Base-by-base conservation (phyloP, 1,140 invertebrate species). In the Leptinotarsa lineolata region DNA sequence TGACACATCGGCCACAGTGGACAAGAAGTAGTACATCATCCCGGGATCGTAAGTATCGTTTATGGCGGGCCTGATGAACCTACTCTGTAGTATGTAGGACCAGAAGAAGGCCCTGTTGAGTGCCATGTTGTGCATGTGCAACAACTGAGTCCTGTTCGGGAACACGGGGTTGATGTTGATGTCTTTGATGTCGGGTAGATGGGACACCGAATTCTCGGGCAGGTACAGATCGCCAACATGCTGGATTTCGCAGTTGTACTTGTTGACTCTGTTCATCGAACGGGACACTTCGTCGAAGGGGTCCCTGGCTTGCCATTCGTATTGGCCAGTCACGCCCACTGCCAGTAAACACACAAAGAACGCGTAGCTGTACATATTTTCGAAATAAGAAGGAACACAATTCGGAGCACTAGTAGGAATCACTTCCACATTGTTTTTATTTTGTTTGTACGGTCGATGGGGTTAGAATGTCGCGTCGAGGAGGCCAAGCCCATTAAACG, bases 21-120 rank as follows among this genome's bases (percentile, higher is more conserved):
- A 97, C 20, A 99, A 86, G 81, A 98, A 97, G 81, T 98, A 97
- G 83, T 99, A 99, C 95, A 98, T 97, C 91, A 99, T 95, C 70
- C 97, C 97, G 1, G 97, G 97, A 87, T 98, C 96, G 76, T 96
- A 95, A 0, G 94, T 94, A 80, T 96, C 94, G 83, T 95, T 95
- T 20, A 94, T 95, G 16, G 93, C 93, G 1, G 94, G 94, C 59
- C 94, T 86, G 76, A 96, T 96, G 77, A 95, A 96, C 75, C 94
- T 86, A 1, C 94, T 94, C 84, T 99, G 97, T 0, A 98, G 88
- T 61, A 98, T 96, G 78, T 97, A 97, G 84, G 95, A 97, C 92
- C 94, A 98, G 84, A 95, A 99, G 84, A 97, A 98, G 0, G 95
- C 94, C 77, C 97, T 86, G 82, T 92, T 97, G 79, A 98, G 86